Evolutionary conservation across 2,113 vertebrate species (phyloP), one percentile per base, ranked within the genome.

Genomic region (Petrocephalus zakoni): DNA sequence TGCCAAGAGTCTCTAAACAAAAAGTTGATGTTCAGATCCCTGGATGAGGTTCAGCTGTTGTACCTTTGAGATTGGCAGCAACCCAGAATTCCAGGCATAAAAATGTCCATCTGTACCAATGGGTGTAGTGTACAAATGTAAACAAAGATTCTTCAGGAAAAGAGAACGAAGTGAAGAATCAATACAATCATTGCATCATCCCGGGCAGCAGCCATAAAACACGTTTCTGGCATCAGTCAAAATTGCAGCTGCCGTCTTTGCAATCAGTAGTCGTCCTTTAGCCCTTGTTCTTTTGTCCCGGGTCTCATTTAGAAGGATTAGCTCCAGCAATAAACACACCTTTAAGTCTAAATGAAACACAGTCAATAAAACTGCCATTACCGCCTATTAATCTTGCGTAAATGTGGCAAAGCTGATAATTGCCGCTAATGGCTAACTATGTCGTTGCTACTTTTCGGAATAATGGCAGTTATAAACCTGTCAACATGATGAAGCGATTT

Each of bases 361-460:
- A 86, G 52, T 86, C 25, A 53, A 56, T 86, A 86, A 86, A 86
- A 86, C 84, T 86, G 25, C 29, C 29, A 86, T 86, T 86, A 56
- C n/a, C 15, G 3, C 84, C 49, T 86, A 86, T 86, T 86, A 86
- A 86, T 86, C 84, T 56, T 86, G 10, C 6, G 25, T 17, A 86
- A 86, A 34, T 37, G 52, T 55, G n/a, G 29, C 17, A 55, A 56
- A 56, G 51, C 25, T 22, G 84, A 49, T 86, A 86, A 86, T 86
- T 86, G 84, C 53, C 51, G 15, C 52, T 86, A 55, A 86, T 56
- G 84, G 51, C 6, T 86, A n/a, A 52, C 52, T 37, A 52, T 52
- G 52, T 86, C n/a, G 29, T 21, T 7, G 52, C 51, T 55, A 19
- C 46, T 55, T 86, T 86, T 86, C 37, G 49, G 84, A 86, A 86